Percentiles rank a stretch among this genome's conserved stretches.
Evolutionary conservation across 2,888 invertebrate genomes (phyloP).

Genomic region (Lasioglossum malachurum): DNA sequence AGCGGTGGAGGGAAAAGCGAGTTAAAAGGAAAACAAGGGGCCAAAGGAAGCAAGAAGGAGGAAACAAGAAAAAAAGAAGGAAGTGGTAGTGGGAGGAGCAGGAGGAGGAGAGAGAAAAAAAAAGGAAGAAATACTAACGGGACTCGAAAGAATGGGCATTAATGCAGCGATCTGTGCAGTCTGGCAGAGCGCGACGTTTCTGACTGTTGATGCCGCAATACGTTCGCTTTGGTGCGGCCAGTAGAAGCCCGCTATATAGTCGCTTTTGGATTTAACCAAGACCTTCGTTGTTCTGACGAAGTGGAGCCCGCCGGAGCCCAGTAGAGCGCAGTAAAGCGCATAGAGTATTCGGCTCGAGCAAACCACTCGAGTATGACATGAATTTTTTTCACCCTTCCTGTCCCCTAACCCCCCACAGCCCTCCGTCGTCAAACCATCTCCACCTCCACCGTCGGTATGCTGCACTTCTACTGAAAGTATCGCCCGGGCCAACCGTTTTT

Average conservation of each 20-base stretch:
- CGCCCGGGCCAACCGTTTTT: slow-evolving; percentile 42
- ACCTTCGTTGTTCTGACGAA: slow-evolving; percentile 71
- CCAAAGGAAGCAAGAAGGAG: slow-evolving; percentile 3
- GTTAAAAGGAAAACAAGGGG: slow-evolving; percentile 4
- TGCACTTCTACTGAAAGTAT: slow-evolving; percentile 58
- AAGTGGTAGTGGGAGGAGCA: neutral
- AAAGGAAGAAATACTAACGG: slow-evolving; percentile 41
- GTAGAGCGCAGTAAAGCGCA: slow-evolving; percentile 71
- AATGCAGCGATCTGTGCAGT: slow-evolving; percentile 55
- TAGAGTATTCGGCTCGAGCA: slow-evolving; percentile 67
- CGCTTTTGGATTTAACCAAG: slow-evolving; percentile 72
- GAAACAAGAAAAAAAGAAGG: slow-evolving; percentile 3
- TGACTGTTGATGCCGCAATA: slow-evolving; percentile 58
- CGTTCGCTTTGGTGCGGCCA: slow-evolving; percentile 62
- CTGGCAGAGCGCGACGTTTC: slow-evolving; percentile 57
- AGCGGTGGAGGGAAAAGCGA: neutral
- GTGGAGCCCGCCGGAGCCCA: slow-evolving; percentile 68
- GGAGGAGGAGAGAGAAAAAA: neutral
- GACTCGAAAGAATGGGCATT: slow-evolving; percentile 56
- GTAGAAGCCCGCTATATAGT: slow-evolving; percentile 59
- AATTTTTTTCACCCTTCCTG: slow-evolving; percentile 60
- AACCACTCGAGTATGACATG: slow-evolving; percentile 73
- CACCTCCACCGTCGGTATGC: slow-evolving; percentile 28
- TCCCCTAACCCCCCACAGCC: neutral
- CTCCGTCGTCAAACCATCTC: neutral